Conservation (phyloP, 1,140 invertebrate species). For the Drosophila virilis region DNA sequence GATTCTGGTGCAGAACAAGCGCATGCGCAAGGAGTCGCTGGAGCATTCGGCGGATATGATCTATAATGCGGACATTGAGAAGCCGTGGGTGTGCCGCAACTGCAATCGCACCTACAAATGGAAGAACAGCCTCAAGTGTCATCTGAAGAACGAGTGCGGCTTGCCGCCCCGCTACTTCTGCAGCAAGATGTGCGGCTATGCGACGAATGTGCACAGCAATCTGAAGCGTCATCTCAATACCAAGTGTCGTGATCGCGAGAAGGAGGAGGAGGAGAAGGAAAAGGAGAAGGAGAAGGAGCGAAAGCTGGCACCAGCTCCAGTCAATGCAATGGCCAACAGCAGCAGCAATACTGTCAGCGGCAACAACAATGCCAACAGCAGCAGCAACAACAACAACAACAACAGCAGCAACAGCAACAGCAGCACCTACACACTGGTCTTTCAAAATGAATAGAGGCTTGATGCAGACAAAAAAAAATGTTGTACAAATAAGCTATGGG, state of each 20-base stretch:
- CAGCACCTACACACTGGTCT: conserved; percentile 78
- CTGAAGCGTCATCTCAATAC: conserved; percentile 85
- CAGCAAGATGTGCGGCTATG: conserved; percentile 85
- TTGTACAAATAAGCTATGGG: conserved; percentile 59
- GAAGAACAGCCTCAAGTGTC: conserved; percentile 84
- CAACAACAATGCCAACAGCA: conserved; percentile 41
- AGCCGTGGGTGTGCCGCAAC: conserved; percentile 83
- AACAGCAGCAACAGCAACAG: conserved; percentile 48
- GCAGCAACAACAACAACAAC: conserved; percentile 30
- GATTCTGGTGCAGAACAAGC: conserved; percentile 80
- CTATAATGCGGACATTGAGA: conserved; percentile 83
- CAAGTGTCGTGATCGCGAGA: conserved; percentile 79
- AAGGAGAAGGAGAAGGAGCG: conserved; percentile 8
- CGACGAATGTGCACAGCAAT: conserved; percentile 86
- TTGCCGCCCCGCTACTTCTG: conserved; percentile 84
- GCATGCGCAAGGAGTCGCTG: conserved; percentile 80
- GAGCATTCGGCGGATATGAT: conserved; percentile 84
- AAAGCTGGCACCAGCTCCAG: neutral
- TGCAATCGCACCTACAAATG: conserved; percentile 83
- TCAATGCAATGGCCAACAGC: conserved; percentile 2
- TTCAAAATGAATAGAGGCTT: conserved; percentile 68
- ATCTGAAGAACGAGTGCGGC: conserved; percentile 85
- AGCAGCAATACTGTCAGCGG: conserved; percentile 17
- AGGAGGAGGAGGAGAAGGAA: conserved; percentile 66
- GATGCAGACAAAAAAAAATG: conserved; percentile 6